Base-by-base conservation (phyloP, 2,888 invertebrate genomes). In the Rhagium mordax region DNA sequence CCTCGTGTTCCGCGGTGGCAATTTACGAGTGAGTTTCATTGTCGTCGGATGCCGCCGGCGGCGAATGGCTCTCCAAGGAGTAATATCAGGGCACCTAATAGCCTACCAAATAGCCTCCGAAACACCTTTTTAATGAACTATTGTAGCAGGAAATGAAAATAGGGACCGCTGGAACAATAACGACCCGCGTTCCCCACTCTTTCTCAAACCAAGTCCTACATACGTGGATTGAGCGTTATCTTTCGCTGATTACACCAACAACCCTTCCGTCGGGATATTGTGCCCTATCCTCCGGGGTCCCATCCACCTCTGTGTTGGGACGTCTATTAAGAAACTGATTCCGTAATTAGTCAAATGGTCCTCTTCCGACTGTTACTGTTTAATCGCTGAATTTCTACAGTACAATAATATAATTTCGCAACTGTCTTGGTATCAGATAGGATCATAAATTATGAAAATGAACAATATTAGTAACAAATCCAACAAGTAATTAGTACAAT, bases 111-210 rank as follows among this genome's bases (percentile, higher is more conserved):
- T 91, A 91, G 92, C 91, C 90, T 90, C 89, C 89, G 91, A 91
- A 92, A 92, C 91, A 92, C 92, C 91, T 92, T 91, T 92, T 92
- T 92, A 92, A 92, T 92, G 92, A 92, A 92, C 92, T 91, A 88
- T 88, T 86, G 88, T 87, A 87, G 86, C 86, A 86, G 88, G 88
- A 88, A 88, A 88, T 88, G 88, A 88, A 88, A 87, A 87, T 87
- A 85, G 88, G 87, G 87, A 84, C 83, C 84, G 84, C 81, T 81
- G 82, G 82, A 82, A 83, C 85, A 82, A 84, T 84, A 84, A 84
- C 84, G 83, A 83, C 82, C 82, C 76, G 74, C 73, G 77, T 75
- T 76, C 71, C 59, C 80, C 74, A 76, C 76, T 80, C 76, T 78
- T 77, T 57, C 75, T 70, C 78, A 69, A 78, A 72, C 78, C 75